phyloP scores from a whole-genome alignment of 2,113 vertebrate species.

The Elephantulus edwardii region DNA sequence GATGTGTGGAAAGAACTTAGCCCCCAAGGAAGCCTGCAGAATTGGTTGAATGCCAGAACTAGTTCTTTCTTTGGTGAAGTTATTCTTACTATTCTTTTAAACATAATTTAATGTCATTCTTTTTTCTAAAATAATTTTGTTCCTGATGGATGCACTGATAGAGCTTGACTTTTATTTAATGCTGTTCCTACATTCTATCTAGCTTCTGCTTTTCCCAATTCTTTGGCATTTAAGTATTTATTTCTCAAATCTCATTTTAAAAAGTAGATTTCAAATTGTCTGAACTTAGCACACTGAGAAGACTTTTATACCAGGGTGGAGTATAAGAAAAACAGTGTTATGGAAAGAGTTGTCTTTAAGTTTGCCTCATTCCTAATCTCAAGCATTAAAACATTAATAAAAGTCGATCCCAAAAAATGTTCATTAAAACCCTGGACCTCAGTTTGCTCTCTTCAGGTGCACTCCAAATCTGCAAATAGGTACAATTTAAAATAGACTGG shows the following conservation, averaged over 20 bases:
- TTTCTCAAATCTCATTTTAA: slow-evolving; percentile 42
- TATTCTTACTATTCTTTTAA: slow-evolving; percentile 51
- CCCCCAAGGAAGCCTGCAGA: slow-evolving; percentile 34
- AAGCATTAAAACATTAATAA: slow-evolving; percentile 22
- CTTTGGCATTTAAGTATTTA: slow-evolving; percentile 46
- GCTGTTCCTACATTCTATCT: not conserved
- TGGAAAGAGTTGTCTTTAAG: slow-evolving; percentile 5
- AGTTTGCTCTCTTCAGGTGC: not conserved
- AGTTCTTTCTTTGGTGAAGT: slow-evolving; percentile 54
- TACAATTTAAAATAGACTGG: not conserved
- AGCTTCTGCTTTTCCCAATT: not conserved
- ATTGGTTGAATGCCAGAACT: slow-evolving; percentile 60
- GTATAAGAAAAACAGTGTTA: slow-evolving; percentile 43
- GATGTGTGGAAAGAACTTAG: slow-evolving; percentile 57
- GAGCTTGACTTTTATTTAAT: slow-evolving; percentile 50
- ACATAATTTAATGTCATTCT: slow-evolving; percentile 52
- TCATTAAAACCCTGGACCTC: slow-evolving; percentile 6
- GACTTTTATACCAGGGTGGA: slow-evolving; percentile 6
- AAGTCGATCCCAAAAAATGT: slow-evolving; percentile 30
- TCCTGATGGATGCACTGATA: slow-evolving; percentile 17
- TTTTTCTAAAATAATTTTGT: slow-evolving; percentile 30
- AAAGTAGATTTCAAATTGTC: slow-evolving; percentile 47
- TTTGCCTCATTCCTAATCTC: slow-evolving; percentile 32
- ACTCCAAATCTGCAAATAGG: not conserved
- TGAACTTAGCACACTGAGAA: slow-evolving; percentile 39